Evolutionary conservation across 2,113 vertebrate genomes (phyloP).

Genomic region (Chauna torquata): DNA sequence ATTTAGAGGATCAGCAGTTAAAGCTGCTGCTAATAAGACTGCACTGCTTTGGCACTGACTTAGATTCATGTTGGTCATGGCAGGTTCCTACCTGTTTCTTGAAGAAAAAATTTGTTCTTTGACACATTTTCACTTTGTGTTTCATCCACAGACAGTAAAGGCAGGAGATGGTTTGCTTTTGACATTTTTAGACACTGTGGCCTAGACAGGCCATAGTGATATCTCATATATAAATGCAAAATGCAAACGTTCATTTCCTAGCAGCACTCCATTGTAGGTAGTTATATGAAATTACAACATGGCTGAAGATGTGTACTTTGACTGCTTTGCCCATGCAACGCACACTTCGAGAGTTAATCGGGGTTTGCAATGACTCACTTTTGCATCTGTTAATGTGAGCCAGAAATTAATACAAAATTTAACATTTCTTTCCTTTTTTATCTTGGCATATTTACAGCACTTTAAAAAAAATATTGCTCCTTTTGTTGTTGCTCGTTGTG

Average conservation of each 20-base stretch:
- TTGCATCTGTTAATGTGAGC: not conserved
- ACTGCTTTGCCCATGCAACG: not conserved
- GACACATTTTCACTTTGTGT: not conserved
- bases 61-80: not conserved
- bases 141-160: not conserved
- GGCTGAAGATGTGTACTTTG: not conserved
- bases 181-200: not conserved
- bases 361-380: not conserved
- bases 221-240: not conserved
- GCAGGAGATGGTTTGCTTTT: not conserved
- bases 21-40: not conserved
- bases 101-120: not conserved
- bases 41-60: not conserved
- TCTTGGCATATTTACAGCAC: not conserved
- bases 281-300: not conserved
- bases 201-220: not conserved
- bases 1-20: not conserved
- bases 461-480: not conserved
- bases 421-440: slow-evolving; percentile 28
- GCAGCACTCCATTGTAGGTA: not conserved
- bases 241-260: not conserved
- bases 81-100: not conserved
- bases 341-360: not conserved
- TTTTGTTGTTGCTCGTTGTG: not conserved
- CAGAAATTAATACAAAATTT: not conserved